A percentile compares a stretch with the other conserved stretches of the same genome.
These are phyloP conservation scores for Oryzias melastigma DNA, from an alignment of 2,113 vertebrate genomes.

Conservation along the genomic window DNA sequence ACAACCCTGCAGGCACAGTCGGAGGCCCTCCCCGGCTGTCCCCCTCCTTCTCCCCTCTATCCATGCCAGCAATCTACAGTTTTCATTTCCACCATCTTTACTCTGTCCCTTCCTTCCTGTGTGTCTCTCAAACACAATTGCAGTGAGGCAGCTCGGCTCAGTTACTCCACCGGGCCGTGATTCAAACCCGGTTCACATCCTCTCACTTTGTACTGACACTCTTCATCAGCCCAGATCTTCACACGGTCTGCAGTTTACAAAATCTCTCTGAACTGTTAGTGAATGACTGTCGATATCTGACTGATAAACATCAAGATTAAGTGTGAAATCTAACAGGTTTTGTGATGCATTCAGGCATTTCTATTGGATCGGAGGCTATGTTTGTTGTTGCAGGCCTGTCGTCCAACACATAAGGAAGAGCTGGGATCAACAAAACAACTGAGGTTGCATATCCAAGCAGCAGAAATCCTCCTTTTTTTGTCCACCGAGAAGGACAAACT, in stretches of 20 bases:
- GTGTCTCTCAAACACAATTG: constrained; percentile 16
- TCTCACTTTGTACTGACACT: constrained; percentile 50
- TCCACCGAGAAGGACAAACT: too few species aligned
- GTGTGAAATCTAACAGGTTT: neutral
- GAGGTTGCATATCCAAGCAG: too few species aligned
- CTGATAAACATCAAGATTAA: too few species aligned
- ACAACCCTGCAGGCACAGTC: constrained; percentile 59
- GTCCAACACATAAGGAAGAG: constrained; percentile 9
- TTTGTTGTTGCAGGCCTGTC: neutral
- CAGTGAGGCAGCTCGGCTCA: constrained; percentile 17
- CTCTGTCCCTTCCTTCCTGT: constrained; percentile 22
- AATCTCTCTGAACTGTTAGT: constrained; percentile 9
- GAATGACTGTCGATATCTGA: constrained; percentile 2
- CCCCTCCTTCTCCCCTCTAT: constrained; percentile 26
- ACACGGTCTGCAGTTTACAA: constrained; percentile 27
- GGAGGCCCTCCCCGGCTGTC: constrained; percentile 28
- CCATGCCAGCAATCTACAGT: constrained; percentile 36
- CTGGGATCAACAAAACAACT: neutral
- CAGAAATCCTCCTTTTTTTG: too few species aligned
- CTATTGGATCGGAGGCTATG: neutral
- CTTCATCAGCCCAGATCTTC: constrained; percentile 39
- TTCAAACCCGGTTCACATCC: constrained; percentile 56
- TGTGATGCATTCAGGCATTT: neutral
- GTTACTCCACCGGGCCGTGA: constrained; percentile 43
- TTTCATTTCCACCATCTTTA: constrained; percentile 50